phyloP scores from a whole-genome alignment of 2,888 invertebrate species.

The Drosophila stalkeri region DNA sequence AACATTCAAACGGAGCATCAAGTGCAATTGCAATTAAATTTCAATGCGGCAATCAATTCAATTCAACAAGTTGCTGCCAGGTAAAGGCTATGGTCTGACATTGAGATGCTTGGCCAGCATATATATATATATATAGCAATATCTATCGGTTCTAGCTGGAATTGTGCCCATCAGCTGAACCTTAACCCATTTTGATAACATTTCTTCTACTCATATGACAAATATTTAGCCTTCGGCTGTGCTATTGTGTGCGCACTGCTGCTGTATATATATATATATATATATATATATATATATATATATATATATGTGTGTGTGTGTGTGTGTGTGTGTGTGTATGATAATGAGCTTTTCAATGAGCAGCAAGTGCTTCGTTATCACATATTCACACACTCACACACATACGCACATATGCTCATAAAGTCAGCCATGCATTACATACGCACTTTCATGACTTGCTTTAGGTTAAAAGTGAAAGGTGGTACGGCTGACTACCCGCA shows the following conservation, averaged over 20 bases:
- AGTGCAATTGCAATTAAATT: constrained; percentile 72
- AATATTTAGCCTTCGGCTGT: constrained; percentile 57
- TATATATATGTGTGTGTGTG: no score
- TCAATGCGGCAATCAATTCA: constrained; percentile 77
- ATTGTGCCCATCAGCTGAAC: constrained; percentile 29
- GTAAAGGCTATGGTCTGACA: constrained; percentile 41
- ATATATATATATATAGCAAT: not conserved
- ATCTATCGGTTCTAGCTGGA: constrained; percentile 5
- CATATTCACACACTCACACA: constrained; percentile 22
- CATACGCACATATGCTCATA: constrained; percentile 32
- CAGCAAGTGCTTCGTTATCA: constrained; percentile 58
- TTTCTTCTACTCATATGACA: constrained; percentile 36
- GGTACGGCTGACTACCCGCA: constrained; percentile 44
- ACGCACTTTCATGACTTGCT: constrained; percentile 22
- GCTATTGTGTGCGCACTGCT: constrained; percentile 1
- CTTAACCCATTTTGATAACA: constrained; percentile 54
- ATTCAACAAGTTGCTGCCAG: constrained; percentile 72
- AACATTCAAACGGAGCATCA: constrained; percentile 62
- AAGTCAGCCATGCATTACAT: constrained; percentile 45
- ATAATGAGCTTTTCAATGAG: constrained; percentile 66
- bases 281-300: no score
- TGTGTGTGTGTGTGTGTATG: constrained; percentile 34
- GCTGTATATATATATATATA: no score
- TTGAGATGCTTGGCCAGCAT: constrained; percentile 36
- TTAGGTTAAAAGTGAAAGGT: constrained; percentile 38